Evolutionary conservation across 2,797 vertebrate genomes (phyloP).

Genomic region (Gambusia yucatana): DNA sequence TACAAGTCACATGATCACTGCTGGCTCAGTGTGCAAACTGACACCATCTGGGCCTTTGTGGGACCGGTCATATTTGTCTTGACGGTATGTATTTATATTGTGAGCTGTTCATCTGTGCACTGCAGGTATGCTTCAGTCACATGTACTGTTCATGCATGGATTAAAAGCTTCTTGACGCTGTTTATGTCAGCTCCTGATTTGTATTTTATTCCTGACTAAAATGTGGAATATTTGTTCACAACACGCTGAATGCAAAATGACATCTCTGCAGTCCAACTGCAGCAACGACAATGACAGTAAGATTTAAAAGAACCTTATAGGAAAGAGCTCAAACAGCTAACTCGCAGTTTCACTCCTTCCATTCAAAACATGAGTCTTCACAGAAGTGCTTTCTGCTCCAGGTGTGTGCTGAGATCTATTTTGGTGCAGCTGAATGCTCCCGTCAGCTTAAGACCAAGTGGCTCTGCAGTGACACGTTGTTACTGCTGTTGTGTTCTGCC

Average conservation of each 20-base stretch:
- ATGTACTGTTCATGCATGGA: not conserved
- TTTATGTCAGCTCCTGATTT: too few species aligned
- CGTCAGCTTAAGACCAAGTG: constrained; percentile 45
- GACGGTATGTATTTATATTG: constrained; percentile 75
- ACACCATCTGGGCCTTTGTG: constrained; percentile 93
- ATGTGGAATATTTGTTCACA: not conserved
- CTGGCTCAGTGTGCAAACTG: constrained; percentile 88
- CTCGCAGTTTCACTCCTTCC: not conserved
- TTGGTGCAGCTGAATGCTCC: constrained; percentile 14
- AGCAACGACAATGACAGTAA: not conserved
- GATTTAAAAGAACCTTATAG: not conserved
- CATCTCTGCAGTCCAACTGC: not conserved
- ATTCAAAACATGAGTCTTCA: constrained; percentile 8
- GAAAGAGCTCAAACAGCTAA: not conserved
- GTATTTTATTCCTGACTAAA: not conserved
- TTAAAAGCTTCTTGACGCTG: not conserved
- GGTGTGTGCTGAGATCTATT: constrained; percentile 19
- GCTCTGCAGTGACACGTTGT: constrained; percentile 28
- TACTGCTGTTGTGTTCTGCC: constrained; percentile 58
- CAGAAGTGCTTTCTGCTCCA: not conserved
- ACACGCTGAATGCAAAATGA: not conserved
- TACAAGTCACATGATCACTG: constrained; percentile 88
- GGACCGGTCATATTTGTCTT: constrained; percentile 90
- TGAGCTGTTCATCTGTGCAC: not conserved
- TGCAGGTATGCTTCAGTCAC: not conserved